These are phyloP conservation scores for Misgurnus mizolepis DNA, from an alignment of 2,113 vertebrate genomes.

Conservation along the genomic window DNA sequence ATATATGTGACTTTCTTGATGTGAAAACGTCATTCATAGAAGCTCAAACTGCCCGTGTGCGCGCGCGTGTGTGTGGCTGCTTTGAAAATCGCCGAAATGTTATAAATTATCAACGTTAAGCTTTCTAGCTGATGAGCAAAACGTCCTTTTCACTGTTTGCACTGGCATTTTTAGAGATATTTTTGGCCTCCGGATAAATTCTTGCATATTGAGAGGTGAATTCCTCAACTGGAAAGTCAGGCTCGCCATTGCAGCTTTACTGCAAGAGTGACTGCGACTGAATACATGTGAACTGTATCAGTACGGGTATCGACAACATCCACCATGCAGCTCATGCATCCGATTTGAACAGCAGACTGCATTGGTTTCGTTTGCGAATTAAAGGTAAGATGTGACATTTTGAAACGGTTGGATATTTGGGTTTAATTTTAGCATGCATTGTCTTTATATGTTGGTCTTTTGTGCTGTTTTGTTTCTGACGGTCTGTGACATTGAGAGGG, in stretches of 20 bases:
- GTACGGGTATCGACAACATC: conserved; percentile 40
- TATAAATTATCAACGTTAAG: conserved; percentile 7
- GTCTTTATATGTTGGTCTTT: conserved; percentile 13
- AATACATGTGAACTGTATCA: conserved; percentile 15
- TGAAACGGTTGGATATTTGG: conserved; percentile 3
- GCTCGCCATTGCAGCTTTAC: conserved; percentile 21
- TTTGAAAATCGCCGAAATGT: conserved; percentile 21
- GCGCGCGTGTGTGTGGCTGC: conserved; percentile 35
- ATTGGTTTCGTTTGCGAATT: conserved; percentile 18
- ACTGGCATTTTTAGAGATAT: conserved; percentile 13
- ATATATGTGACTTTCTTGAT: conserved; percentile 1
- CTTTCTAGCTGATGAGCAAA: conserved; percentile 7
- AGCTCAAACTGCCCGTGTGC: conserved; percentile 43
- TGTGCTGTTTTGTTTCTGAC: neutral
- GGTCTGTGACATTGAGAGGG: neutral
- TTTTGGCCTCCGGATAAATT: neutral
- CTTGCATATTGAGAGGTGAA: conserved; percentile 37
- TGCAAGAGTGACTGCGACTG: conserved; percentile 27
- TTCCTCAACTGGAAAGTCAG: conserved; percentile 44
- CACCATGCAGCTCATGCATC: conserved; percentile 9
- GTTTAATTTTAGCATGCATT: conserved; percentile 2
- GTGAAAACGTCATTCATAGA: conserved; percentile 45
- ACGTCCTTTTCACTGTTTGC: conserved; percentile 29
- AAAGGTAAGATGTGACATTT: conserved; percentile 26
- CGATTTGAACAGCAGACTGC: conserved; percentile 11